Evolutionary conservation across 2,113 vertebrate genomes (phyloP).

Genomic region (Sigmodon hispidus): DNA sequence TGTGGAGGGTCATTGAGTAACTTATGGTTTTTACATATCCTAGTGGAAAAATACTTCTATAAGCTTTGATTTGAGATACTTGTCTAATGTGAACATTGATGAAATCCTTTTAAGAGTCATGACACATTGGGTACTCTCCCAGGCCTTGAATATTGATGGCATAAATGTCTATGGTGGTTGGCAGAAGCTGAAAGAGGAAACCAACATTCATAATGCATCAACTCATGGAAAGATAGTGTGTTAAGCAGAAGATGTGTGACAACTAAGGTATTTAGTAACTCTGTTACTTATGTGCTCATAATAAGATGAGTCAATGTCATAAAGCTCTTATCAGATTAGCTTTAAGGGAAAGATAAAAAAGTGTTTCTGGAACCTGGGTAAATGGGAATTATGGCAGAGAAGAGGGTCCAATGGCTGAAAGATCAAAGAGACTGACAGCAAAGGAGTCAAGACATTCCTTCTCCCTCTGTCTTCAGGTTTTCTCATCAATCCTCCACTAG

Average conservation of each 20-base stretch:
- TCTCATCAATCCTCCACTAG: not conserved
- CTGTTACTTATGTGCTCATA: not conserved
- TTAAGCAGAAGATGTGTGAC: not conserved
- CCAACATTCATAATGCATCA: not conserved
- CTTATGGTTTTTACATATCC: not conserved
- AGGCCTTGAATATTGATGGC: not conserved
- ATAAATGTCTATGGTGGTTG: not conserved
- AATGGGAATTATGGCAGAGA: not conserved
- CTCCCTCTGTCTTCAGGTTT: not conserved
- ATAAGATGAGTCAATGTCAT: not conserved
- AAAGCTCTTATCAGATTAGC: not conserved
- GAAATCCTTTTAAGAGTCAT: not conserved
- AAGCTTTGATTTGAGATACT: not conserved
- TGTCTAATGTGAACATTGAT: not conserved
- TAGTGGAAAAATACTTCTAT: not conserved
- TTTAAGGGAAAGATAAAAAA: not conserved
- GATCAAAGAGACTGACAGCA: not conserved
- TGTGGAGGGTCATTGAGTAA: not conserved
- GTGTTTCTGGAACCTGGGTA: not conserved
- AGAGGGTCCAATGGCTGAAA: fast-evolving
- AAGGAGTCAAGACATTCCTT: not conserved
- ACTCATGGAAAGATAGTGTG: not conserved
- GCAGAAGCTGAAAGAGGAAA: not conserved
- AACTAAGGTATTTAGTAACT: not conserved
- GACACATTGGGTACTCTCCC: not conserved